Evolutionary conservation across 2,113 vertebrate species (phyloP).

Genomic region (Ascaphus truei): DNA sequence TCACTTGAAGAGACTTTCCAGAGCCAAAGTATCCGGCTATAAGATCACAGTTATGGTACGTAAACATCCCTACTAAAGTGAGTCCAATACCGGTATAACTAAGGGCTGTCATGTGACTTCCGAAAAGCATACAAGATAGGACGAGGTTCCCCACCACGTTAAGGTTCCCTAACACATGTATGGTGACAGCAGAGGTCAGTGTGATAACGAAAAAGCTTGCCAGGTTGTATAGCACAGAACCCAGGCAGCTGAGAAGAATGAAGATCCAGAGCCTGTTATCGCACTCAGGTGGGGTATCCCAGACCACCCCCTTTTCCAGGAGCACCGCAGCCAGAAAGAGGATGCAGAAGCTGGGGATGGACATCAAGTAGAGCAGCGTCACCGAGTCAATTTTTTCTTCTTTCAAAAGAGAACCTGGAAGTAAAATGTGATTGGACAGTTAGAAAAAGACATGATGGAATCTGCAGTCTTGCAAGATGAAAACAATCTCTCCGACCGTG

Average conservation of each 20-base stretch:
- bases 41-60: constrained; percentile 87
- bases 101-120: constrained; percentile 74
- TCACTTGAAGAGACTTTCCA: constrained; percentile 34
- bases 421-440: neutral
- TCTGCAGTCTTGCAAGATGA: too few relatives aligned
- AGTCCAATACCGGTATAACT: constrained; percentile 84
- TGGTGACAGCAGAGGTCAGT: constrained; percentile 90
- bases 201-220: constrained; percentile 89
- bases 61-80: constrained; percentile 81
- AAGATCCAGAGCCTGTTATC: constrained; percentile 81
- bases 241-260: constrained; percentile 88
- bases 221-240: constrained; percentile 93
- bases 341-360: constrained; percentile 92
- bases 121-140: constrained; percentile 83
- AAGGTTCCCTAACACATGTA: constrained; percentile 92
- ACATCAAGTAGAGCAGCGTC: constrained; percentile 87
- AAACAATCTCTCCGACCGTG: too few relatives aligned
- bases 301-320: constrained; percentile 76
- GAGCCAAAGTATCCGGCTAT: constrained; percentile 66
- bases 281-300: constrained; percentile 63
- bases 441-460: neutral
- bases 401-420: constrained; percentile 83
- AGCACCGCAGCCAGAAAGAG: constrained; percentile 75
- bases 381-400: constrained; percentile 86
- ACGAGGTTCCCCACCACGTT: constrained; percentile 88